phyloP scores from a whole-genome alignment of 1,140 invertebrate genomes.

The Psix sp. region DNA sequence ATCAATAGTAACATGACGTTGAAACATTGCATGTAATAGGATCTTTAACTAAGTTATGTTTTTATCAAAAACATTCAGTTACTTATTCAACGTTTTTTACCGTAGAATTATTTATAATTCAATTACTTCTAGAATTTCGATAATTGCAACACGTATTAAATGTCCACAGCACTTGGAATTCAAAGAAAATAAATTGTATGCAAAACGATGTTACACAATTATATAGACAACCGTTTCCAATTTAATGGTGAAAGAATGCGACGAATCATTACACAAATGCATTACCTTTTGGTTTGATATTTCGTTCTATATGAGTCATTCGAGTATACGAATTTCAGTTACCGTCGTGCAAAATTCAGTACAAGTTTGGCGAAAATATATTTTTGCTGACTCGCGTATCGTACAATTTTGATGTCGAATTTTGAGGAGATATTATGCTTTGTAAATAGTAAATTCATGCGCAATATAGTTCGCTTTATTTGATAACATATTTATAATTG shows the following conservation, averaged over 20 bases:
- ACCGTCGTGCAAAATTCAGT: constrained; percentile 44
- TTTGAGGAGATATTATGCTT: constrained; percentile 20
- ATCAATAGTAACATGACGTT: constrained; percentile 7
- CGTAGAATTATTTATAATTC: too few species aligned
- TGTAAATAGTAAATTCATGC: constrained; percentile 38
- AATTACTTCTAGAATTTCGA: too few species aligned
- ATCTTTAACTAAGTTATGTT: constrained; percentile 7
- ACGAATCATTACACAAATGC: constrained; percentile 18
- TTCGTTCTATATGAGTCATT: constrained; percentile 32
- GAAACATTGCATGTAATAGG: constrained; percentile 9
- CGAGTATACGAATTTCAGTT: constrained; percentile 31
- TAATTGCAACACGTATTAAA: too few species aligned
- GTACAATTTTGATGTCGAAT: constrained; percentile 34
- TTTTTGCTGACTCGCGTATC: constrained; percentile 19
- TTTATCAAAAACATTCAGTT: constrained; percentile 15
- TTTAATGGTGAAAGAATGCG: constrained; percentile 21
- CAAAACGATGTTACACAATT: constrained; percentile 50
- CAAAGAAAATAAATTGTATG: constrained; percentile 49
- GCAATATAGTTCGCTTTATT: constrained; percentile 16
- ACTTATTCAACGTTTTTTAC: too few species aligned
- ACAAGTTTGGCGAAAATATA: constrained; percentile 42
- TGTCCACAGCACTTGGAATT: constrained; percentile 8
- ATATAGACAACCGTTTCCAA: constrained; percentile 35
- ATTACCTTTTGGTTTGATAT: constrained; percentile 41
- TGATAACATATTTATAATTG: too few species aligned